Percentiles rank a stretch among this genome's conserved stretches.
Evolutionary conservation across 2,113 vertebrate species (phyloP).

Genomic region (Phaetusa simplex): DNA sequence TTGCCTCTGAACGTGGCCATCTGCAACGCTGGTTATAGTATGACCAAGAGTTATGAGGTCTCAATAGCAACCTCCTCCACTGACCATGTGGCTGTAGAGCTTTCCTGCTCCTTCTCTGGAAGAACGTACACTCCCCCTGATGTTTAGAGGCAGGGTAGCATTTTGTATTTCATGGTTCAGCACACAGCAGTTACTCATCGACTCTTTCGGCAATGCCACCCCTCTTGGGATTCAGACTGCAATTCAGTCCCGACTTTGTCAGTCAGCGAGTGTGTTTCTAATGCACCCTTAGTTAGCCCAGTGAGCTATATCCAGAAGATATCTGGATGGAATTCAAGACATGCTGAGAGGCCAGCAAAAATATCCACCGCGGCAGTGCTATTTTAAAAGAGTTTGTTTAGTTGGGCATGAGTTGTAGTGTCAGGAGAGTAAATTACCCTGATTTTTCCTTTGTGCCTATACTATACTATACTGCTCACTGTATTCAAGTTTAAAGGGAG

Average conservation of each 20-base stretch:
- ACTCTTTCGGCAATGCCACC: neutral
- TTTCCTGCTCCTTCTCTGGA: neutral
- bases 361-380: neutral
- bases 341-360: neutral
- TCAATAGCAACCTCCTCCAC: neutral
- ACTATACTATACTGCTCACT: neutral
- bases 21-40: neutral
- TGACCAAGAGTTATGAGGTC: neutral
- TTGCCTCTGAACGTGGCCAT: neutral
- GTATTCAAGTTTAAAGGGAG: neutral
- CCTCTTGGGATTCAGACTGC: neutral
- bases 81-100: too few species aligned
- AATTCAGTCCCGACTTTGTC: neutral
- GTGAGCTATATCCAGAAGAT: neutral
- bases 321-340: neutral
- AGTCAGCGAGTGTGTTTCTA: neutral
- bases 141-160: neutral
- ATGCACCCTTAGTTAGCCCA: neutral
- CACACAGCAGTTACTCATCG: neutral
- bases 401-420: neutral
- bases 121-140: neutral
- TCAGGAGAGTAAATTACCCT: neutral
- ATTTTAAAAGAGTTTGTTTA: neutral
- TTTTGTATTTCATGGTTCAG: neutral
- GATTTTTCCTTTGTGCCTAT: neutral